Evolutionary conservation across 53 echinoderm and acorn worm species (phyloP), one percentile per base, ranked within the genome.

Genomic region (Stichopus horrens): DNA sequence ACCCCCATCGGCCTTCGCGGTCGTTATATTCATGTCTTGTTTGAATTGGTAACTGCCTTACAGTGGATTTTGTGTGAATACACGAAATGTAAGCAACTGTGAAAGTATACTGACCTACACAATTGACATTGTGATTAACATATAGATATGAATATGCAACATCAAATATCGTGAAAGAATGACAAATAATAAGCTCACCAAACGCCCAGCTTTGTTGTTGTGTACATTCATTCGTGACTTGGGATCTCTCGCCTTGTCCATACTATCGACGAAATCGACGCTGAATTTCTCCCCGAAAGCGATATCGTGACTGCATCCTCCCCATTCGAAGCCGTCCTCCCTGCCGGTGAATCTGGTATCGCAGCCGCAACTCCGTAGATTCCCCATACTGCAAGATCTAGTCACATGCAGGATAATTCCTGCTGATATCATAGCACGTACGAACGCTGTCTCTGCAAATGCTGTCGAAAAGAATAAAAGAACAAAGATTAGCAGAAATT

Each of bases 231-330:
- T 94, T 85, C 92, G 89, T 10, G 96, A 94, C 23, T 92, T 90
- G 59, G 92, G 85, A 86, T 99, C 99, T 5, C 94, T 86, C 6
- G 85, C 65, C 51, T 86, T 92, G 77, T 96, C 96, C 76, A 90
- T 84, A 77, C 94, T 94, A 63, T 99, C 96, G 21, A 99, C 54
- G 76, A 95, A 99, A 52, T 93, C 88, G 14, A 82, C 83, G 8
- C 93, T 91, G 76, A 96, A 96, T 21, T 74, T 86, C 20, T 92
- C 94, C 7, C 99, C 99, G 83, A 93, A 99, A 53, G 90, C 88
- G 86, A 94, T 94, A 54, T 96, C 94, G 71, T 96, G 96, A 80
- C 99, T 99, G 71, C 99, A 99, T 13, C 99, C 99, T 5, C 99
- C 99, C 99, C 99, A 99, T 73, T 93, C 92, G 79, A 95, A 99